Conservation (phyloP, 2,888 invertebrate genomes). For the Lasioglossum lativentre region DNA sequence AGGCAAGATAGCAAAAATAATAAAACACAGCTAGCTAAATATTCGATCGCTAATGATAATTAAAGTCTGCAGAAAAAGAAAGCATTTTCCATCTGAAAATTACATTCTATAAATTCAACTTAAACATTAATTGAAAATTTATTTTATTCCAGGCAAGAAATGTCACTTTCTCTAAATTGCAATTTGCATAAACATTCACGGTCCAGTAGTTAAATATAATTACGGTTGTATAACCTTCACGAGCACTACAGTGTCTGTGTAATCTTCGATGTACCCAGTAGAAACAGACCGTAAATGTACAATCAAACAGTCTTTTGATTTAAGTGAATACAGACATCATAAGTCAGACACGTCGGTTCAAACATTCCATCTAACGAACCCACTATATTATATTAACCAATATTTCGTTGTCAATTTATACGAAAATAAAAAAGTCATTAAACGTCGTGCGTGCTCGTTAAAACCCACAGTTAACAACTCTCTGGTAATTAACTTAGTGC, state of each 20-base stretch:
- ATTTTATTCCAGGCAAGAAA: not conserved
- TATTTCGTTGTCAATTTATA: not conserved
- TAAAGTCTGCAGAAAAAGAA: not conserved
- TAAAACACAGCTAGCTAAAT: not conserved
- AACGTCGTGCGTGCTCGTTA: not conserved
- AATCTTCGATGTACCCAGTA: too few species aligned
- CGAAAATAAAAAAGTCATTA: not conserved
- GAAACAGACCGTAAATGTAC: not conserved
- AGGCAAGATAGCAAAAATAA: not conserved
- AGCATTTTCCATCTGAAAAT: not conserved
- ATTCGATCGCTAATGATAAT: not conserved
- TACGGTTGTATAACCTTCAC: not conserved
- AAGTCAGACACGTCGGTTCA: not conserved
- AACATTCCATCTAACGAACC: not conserved
- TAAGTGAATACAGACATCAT: not conserved
- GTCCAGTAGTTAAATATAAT: not conserved
- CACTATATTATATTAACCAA: not conserved
- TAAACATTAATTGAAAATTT: not conserved
- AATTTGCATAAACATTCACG: not conserved
- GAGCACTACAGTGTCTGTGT: not conserved
- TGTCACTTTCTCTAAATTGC: not conserved
- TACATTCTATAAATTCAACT: not conserved
- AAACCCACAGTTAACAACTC: not conserved
- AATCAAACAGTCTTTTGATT: not conserved
- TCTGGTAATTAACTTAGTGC: not conserved